A percentile compares a stretch with the other conserved stretches of the same genome.
phyloP scores from a whole-genome alignment of 2,797 vertebrate genomes.

The Enteromius anoplus region DNA sequence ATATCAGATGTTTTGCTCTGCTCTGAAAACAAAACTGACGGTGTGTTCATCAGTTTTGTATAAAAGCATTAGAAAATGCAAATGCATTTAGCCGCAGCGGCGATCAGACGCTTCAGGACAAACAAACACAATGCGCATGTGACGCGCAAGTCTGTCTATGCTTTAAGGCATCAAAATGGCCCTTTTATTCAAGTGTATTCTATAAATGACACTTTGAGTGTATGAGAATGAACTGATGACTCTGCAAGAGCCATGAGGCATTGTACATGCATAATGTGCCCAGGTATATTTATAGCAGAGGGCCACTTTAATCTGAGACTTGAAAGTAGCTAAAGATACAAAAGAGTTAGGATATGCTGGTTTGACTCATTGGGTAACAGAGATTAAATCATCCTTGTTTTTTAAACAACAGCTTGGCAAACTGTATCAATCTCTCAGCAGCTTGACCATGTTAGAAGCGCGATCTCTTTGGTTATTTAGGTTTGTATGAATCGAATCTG shows the following conservation, averaged over 20 bases:
- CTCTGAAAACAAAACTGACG: too few species aligned
- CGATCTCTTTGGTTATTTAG: slow-evolving; percentile 59
- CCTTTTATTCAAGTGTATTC: not conserved
- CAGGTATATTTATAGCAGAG: slow-evolving; percentile 19
- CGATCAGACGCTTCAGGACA: too few species aligned
- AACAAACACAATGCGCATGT: not conserved
- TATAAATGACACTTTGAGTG: not conserved
- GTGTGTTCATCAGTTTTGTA: too few species aligned
- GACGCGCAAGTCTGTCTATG: not conserved
- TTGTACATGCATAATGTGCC: not conserved
- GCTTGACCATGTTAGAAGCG: slow-evolving; percentile 21
- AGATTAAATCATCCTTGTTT: slow-evolving; percentile 18
- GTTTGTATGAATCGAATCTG: slow-evolving; percentile 62
- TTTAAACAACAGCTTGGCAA: slow-evolving; percentile 57
- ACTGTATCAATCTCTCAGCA: slow-evolving; percentile 60
- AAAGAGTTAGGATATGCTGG: not conserved
- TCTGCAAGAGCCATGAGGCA: not conserved
- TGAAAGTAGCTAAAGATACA: slow-evolving; percentile 23
- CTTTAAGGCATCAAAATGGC: not conserved
- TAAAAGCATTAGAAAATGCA: too few species aligned
- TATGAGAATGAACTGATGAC: slow-evolving; percentile 7
- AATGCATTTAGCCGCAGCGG: too few species aligned
- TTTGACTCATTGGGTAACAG: not conserved
- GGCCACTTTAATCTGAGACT: slow-evolving; percentile 18
- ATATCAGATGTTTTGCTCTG: too few species aligned